Percentiles rank a stretch among this genome's conserved stretches.
Conservation (phyloP, 2,888 invertebrate genomes). For the Synergus gifuensis region DNA sequence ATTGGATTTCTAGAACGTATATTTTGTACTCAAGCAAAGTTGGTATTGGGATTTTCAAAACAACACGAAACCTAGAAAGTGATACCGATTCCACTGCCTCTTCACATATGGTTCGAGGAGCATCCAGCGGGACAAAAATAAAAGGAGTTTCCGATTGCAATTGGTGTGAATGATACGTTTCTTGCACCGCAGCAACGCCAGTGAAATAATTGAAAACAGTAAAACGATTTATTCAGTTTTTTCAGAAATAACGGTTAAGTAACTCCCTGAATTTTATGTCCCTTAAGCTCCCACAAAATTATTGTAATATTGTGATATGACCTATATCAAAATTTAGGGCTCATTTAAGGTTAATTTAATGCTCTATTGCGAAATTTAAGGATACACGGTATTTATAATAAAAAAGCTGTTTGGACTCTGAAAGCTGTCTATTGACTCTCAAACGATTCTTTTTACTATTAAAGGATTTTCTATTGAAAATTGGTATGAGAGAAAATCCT, state of each 20-base stretch:
- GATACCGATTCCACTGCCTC: conserved; percentile 10
- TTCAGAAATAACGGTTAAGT: neutral
- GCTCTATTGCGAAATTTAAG: too few relatives aligned
- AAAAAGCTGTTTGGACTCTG: too few relatives aligned
- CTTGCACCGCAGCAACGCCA: neutral
- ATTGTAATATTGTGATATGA: too few relatives aligned
- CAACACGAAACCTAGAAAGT: neutral
- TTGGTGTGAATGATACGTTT: neutral
- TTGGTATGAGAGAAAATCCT: too few relatives aligned
- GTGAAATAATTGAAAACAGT: neutral
- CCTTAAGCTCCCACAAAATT: too few relatives aligned
- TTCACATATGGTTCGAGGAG: neutral
- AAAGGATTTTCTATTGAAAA: too few relatives aligned
- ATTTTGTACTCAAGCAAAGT: conserved; percentile 44
- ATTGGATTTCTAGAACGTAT: conserved; percentile 54
- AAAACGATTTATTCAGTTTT: neutral
- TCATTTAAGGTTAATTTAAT: too few relatives aligned
- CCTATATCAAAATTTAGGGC: too few relatives aligned
- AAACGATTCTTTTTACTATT: too few relatives aligned
- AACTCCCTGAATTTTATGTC: too few relatives aligned
- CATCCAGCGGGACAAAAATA: neutral
- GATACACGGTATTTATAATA: too few relatives aligned
- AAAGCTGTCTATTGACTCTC: too few relatives aligned
- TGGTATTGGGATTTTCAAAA: conserved; percentile 12
- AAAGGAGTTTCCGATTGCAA: neutral